Conservation (phyloP, 1,140 invertebrate species). For the Venturia canescens region DNA sequence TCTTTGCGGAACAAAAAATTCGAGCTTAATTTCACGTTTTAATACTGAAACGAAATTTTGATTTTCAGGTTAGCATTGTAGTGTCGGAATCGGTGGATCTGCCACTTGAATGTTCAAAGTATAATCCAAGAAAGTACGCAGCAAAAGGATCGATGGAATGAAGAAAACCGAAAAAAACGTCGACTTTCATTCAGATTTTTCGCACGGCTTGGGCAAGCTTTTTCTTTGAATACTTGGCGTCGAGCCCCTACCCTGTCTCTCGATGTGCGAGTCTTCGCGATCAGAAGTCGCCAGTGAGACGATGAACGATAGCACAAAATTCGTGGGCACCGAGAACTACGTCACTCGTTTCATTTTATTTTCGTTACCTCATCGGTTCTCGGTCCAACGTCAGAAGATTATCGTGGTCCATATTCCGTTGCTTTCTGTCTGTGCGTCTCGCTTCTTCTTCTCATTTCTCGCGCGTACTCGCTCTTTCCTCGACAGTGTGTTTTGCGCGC, state of each 20-base stretch:
- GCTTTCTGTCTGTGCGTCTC: neutral
- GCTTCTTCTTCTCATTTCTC: neutral
- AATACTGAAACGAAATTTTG: too few species aligned
- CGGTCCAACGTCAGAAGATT: constrained; percentile 58
- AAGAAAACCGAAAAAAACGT: too few species aligned
- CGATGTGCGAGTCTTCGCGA: too few species aligned
- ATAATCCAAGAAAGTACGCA: too few species aligned
- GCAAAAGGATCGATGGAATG: too few species aligned
- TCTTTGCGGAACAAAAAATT: too few species aligned
- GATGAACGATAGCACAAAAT: constrained; percentile 47
- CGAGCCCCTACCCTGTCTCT: too few species aligned
- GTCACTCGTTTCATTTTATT: constrained; percentile 61
- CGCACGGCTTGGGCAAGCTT: too few species aligned
- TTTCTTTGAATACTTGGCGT: too few species aligned
- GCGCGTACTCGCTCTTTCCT: constrained; percentile 2
- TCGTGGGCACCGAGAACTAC: constrained; percentile 53
- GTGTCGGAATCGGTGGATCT: neutral
- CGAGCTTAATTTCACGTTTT: too few species aligned
- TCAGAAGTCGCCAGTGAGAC: constrained; percentile 46
- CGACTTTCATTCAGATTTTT: too few species aligned
- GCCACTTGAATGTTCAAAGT: neutral
- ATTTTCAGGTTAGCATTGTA: too few species aligned
- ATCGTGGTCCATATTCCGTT: constrained; percentile 62
- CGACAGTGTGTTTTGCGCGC: constrained; percentile 63
- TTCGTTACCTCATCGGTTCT: constrained; percentile 65